Base-by-base conservation (phyloP, 2,797 vertebrate species). In the Pangasius krempfi region DNA sequence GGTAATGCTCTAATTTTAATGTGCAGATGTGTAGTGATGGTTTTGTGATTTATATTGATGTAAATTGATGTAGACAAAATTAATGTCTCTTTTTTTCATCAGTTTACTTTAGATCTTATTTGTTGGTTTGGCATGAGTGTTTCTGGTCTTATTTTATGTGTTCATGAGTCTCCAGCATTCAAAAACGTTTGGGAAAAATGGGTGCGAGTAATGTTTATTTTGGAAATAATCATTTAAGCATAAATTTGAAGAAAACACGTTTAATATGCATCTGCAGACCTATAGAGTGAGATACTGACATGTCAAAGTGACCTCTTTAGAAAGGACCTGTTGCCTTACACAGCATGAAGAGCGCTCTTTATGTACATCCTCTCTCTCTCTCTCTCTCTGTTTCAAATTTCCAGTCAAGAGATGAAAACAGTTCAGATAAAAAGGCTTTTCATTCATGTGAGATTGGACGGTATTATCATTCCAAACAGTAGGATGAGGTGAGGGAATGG, bases 401-500 rank as follows among this genome's bases (percentile, higher is more conserved):
- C 37, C 81, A 87, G 73, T 37, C 81, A 54, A 78, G 50, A 90
- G 89, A 90, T 89, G 83, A 88, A 90, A 87, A 89, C 72, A 86
- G 83, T 62, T 66, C 78, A 90, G 89, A 89, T 87, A 40, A 89
- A 88, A 90, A 80, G 81, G 85, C 60, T 88, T 87, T 70, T 79
- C 73, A 87, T 70, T 89, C 86, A 87, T 84, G 86, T 82, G 81
- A 81, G 87, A 56, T 87, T 84, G 86, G 76, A 75, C 84, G 84
- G 80, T 91, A 89, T 90, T 82, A 86, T 84, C 50, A 83, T 47
- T 81, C 78, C 89, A 89, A 66, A 80, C 30, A 75, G 50, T 58
- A 81, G 88, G 58, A 88, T 86, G 89, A 89, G 72, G 84, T 64
- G 64, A 60, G 52, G 78, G 89, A 85, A 82, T 82, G 89, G 68